A percentile compares a stretch with the other conserved stretches of the same genome.
phyloP scores from a whole-genome alignment of 2,113 vertebrate genomes.

The Nycticebus coucang region DNA sequence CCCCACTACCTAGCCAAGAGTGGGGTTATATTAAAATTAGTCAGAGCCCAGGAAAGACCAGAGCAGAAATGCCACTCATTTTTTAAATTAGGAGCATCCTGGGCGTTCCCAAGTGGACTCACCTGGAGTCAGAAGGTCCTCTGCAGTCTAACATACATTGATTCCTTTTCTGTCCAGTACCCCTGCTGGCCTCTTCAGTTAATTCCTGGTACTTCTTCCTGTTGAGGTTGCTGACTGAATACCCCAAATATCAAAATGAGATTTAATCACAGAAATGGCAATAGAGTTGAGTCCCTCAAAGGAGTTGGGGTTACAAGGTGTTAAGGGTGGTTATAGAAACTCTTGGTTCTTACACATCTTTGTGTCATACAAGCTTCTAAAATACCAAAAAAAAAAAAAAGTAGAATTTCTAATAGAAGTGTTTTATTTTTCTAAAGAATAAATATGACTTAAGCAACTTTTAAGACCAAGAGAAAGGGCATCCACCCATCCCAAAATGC shows the following conservation, averaged over 20 bases:
- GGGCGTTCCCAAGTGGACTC: not conserved
- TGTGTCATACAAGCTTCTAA: not conserved
- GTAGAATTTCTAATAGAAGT: not conserved
- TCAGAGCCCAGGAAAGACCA: not conserved
- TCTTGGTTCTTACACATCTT: not conserved
- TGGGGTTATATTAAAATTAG: not conserved
- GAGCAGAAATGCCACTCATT: not conserved
- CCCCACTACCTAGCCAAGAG: not conserved
- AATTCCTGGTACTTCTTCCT: not conserved
- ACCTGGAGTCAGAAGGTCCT: not conserved
- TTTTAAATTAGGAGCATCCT: not conserved
- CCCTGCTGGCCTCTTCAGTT: not conserved
- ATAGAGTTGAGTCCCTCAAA: not conserved
- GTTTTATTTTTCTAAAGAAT: not conserved
- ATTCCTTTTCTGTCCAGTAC: not conserved
- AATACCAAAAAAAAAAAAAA: not conserved
- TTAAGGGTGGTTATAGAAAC: not conserved
- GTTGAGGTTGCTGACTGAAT: not conserved
- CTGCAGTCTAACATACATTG: not conserved
- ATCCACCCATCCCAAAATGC: not conserved
- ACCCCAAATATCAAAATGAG: not conserved
- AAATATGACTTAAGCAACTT: not conserved
- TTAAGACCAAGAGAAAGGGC: not conserved
- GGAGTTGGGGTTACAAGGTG: not conserved
- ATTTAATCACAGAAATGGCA: not conserved